A percentile compares a stretch with the other conserved stretches of the same genome.
Conservation (phyloP, 2,888 invertebrate species). For the Chrysotoxum bicinctum region DNA sequence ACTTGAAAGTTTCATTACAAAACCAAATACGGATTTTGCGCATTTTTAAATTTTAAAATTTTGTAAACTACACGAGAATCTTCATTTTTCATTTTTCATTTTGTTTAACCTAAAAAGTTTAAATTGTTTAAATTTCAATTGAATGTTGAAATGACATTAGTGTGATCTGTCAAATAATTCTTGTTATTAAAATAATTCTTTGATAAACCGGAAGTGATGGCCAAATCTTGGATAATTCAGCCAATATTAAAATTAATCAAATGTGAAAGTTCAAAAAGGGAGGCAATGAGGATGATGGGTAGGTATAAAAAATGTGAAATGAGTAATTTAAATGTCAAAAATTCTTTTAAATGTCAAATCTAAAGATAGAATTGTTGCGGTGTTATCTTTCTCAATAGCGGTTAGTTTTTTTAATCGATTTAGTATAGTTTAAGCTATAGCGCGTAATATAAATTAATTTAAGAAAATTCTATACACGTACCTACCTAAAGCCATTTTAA, state of each 20-base stretch:
- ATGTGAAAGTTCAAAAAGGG: constrained; percentile 38
- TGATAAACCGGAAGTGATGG: neutral
- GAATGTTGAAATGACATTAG: neutral
- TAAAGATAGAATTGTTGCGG: neutral
- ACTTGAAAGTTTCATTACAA: constrained; percentile 37
- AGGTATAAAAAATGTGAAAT: constrained; percentile 10
- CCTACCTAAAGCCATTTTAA: constrained; percentile 20
- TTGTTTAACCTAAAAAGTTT: constrained; percentile 37
- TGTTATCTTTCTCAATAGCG: constrained; percentile 5
- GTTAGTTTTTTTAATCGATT: constrained; percentile 8
- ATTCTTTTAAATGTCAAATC: constrained; percentile 14
- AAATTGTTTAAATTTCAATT: constrained; percentile 6
- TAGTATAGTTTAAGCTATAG: neutral
- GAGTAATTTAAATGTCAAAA: constrained; percentile 29
- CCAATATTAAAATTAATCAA: neutral
- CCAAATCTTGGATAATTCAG: constrained; percentile 16
- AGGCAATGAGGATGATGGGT: constrained; percentile 21
- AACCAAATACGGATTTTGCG: constrained; percentile 61
- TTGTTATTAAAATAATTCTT: neutral
- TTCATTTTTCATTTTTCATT: neutral
- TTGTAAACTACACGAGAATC: constrained; percentile 26
- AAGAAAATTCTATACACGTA: constrained; percentile 12
- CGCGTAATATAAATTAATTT: constrained; percentile 11
- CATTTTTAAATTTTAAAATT: constrained; percentile 67
- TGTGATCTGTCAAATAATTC: constrained; percentile 2